phyloP scores from a whole-genome alignment of 2,113 vertebrate genomes.

The Eclectus roratus region DNA sequence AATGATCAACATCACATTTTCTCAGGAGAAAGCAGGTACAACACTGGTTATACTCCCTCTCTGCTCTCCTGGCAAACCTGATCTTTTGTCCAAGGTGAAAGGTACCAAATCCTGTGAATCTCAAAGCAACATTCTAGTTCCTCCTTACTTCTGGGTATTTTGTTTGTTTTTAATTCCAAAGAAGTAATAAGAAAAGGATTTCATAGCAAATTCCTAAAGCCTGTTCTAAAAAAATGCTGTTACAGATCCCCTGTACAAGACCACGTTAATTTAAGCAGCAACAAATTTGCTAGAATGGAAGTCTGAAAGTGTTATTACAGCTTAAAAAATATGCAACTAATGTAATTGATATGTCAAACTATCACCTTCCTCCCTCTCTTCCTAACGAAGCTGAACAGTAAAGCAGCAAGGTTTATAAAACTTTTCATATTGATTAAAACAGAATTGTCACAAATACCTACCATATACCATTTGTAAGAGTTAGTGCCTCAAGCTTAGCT shows the following conservation, averaged over 20 bases:
- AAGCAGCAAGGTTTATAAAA: neutral
- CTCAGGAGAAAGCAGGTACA: constrained; percentile 16
- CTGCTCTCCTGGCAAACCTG: neutral
- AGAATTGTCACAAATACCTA: neutral
- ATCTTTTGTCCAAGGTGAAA: neutral
- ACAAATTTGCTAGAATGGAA: constrained; percentile 8
- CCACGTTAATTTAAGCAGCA: constrained; percentile 29
- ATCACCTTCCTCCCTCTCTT: neutral
- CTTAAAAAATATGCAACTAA: constrained; percentile 16
- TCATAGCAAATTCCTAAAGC: constrained; percentile 39
- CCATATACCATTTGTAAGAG: constrained; percentile 34
- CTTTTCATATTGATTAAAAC: constrained; percentile 34
- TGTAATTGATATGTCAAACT: neutral
- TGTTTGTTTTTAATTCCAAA: neutral
- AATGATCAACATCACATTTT: constrained; percentile 35
- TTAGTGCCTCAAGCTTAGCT: constrained; percentile 48
- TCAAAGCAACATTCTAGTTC: constrained; percentile 1
- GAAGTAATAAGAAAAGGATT: constrained; percentile 45
- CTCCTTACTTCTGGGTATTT: neutral
- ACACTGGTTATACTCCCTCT: neutral
- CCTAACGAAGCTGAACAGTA: neutral
- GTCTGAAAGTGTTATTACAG: constrained; percentile 9
- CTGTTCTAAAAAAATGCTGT: constrained; percentile 19
- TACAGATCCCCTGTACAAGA: constrained; percentile 22
- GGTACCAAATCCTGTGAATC: constrained; percentile 12